Evolutionary conservation across 1,140 invertebrate genomes (phyloP).

Genomic region (Nomia melanderi): DNA sequence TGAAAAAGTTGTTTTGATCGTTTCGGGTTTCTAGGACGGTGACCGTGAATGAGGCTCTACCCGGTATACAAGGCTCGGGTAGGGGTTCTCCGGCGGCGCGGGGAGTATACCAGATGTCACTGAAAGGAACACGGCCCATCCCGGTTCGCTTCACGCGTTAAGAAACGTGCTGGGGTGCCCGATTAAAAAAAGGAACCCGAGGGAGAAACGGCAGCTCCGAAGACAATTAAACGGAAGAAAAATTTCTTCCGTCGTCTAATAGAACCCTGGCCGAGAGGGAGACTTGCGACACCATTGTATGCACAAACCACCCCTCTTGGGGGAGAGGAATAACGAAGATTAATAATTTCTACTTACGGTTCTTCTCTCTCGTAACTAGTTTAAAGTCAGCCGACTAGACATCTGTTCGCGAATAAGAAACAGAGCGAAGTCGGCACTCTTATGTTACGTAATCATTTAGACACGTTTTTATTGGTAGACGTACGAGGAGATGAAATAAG

Average conservation of each 20-base stretch:
- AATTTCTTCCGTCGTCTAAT: slow-evolving; percentile 26
- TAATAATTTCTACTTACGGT: slow-evolving; percentile 21
- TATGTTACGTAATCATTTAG: too few species aligned
- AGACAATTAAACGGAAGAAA: slow-evolving; percentile 45
- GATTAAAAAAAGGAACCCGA: slow-evolving; percentile 60
- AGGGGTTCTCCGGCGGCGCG: slow-evolving; percentile 12
- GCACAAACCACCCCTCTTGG: neutral
- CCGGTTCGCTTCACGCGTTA: slow-evolving; percentile 41
- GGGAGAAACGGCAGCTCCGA: slow-evolving; percentile 10
- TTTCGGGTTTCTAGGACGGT: slow-evolving; percentile 78
- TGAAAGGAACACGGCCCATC: slow-evolving; percentile 49
- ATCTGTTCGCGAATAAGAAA: neutral
- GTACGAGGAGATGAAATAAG: too few species aligned
- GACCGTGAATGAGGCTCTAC: slow-evolving; percentile 72
- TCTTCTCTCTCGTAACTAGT: neutral
- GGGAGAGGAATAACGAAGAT: slow-evolving; percentile 20
- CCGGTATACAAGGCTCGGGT: slow-evolving; percentile 44
- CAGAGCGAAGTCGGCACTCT: neutral
- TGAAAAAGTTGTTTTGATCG: slow-evolving; percentile 79
- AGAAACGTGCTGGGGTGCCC: slow-evolving; percentile 32
- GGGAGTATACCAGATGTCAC: slow-evolving; percentile 66
- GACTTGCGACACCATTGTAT: neutral
- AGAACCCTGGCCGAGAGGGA: too few species aligned
- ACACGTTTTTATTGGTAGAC: too few species aligned
- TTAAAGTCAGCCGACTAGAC: neutral